Conservation (phyloP, 1,140 invertebrate genomes). For the Psix sp. region DNA sequence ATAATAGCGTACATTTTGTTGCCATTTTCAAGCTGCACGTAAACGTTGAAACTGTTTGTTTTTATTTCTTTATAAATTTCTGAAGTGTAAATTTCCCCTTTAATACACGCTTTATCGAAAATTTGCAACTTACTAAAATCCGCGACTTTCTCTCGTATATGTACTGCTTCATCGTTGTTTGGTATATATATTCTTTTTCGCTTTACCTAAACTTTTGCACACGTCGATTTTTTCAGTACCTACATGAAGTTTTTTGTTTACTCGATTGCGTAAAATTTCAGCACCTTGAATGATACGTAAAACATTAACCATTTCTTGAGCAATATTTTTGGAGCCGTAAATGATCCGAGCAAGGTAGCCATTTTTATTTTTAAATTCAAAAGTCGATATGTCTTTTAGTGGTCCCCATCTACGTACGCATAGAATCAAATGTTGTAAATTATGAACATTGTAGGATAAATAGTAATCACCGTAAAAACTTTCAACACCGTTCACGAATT, state of each 20-base stretch:
- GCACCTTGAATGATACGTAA: conserved; percentile 32
- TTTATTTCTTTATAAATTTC: conserved; percentile 45
- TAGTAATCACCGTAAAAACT: conserved; percentile 37
- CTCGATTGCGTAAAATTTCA: conserved; percentile 26
- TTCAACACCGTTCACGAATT: conserved; percentile 31
- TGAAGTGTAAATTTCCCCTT: conserved; percentile 45
- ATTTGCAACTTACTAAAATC: conserved; percentile 18
- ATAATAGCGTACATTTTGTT: not conserved
- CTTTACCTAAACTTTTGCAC: not conserved
- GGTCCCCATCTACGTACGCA: conserved; percentile 56
- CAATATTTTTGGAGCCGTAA: conserved; percentile 51
- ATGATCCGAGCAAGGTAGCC: conserved; percentile 32
- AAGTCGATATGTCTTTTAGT: conserved; percentile 45
- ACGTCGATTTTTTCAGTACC: not conserved
- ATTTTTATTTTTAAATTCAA: conserved; percentile 59
- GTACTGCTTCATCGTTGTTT: not conserved
- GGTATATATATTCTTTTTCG: not conserved
- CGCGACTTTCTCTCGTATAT: not conserved
- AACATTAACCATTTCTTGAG: conserved; percentile 53
- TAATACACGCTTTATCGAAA: conserved; percentile 28
- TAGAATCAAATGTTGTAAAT: conserved; percentile 50
- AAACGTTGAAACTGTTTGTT: conserved; percentile 47
- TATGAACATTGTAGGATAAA: conserved; percentile 53
- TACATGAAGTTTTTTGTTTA: not conserved
- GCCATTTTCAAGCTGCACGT: conserved; percentile 7